phyloP scores from a whole-genome alignment of 2,797 vertebrate genomes.

The Enteromius anoplus region DNA sequence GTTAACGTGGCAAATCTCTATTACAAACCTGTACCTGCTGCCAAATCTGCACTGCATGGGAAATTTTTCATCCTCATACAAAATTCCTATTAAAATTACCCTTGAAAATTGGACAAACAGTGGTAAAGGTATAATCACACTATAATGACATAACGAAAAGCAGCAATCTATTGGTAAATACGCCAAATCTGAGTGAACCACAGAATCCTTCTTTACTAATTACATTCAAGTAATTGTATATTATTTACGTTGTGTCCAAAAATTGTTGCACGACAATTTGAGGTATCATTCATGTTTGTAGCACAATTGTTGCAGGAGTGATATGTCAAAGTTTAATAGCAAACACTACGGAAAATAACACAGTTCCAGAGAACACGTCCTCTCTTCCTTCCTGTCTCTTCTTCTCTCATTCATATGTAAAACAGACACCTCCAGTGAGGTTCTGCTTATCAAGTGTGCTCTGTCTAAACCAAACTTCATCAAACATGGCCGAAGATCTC shows the following conservation, averaged over 20 bases:
- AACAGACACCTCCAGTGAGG: constrained; percentile 58
- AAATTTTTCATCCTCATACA: background rate
- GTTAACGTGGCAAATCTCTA: background rate
- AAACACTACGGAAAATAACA: background rate
- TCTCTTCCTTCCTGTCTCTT: background rate
- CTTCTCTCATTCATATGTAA: constrained; percentile 11
- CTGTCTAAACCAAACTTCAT: constrained; percentile 68
- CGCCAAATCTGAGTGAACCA: background rate
- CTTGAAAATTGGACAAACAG: background rate
- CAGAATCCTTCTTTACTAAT: background rate
- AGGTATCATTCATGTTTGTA: background rate
- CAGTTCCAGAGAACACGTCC: background rate
- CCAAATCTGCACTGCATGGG: background rate
- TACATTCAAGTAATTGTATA: background rate
- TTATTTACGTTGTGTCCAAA: background rate
- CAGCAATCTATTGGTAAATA: background rate
- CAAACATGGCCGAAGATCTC: constrained; percentile 54
- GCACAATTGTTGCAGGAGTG: background rate
- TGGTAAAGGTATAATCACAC: background rate
- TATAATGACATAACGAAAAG: background rate
- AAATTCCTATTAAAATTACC: background rate
- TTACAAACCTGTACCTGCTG: background rate
- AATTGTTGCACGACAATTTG: background rate
- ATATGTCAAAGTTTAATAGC: background rate
- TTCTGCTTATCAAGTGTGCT: constrained; percentile 69